Conservation (phyloP, 2,797 vertebrate species). For the Lemur catta region DNA sequence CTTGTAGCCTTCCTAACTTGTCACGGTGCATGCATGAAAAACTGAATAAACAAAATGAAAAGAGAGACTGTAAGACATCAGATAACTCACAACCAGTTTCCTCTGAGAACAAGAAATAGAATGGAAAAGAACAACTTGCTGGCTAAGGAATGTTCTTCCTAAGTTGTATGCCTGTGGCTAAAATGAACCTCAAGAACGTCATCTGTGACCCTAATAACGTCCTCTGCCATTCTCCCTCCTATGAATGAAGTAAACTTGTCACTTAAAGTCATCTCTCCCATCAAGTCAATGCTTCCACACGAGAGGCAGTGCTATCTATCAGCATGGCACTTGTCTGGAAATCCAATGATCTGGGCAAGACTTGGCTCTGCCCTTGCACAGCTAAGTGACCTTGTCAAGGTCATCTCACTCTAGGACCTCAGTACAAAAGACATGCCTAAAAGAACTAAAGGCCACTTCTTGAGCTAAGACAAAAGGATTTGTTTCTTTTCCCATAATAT, state of each 20-base stretch:
- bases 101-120: conserved; percentile 56
- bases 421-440: neutral
- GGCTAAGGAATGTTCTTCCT: conserved; percentile 61
- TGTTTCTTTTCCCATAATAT: neutral
- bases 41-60: conserved; percentile 63
- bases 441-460: neutral
- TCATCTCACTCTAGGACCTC: neutral
- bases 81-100: conserved; percentile 54
- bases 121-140: conserved; percentile 69
- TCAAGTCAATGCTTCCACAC: neutral
- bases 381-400: conserved; percentile 33
- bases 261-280: conserved; percentile 2
- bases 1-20: conserved; percentile 58
- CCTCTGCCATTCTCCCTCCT: conserved; percentile 45
- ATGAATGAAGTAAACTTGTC: conserved; percentile 6
- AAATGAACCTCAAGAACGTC: conserved; percentile 50
- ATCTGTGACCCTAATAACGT: conserved; percentile 37
- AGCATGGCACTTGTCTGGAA: neutral
- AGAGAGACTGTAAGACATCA: conserved; percentile 53
- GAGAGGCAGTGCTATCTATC: neutral
- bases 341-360: neutral
- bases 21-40: conserved; percentile 45
- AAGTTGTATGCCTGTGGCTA: conserved; percentile 46
- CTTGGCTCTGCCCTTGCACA: neutral
- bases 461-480: neutral